A percentile compares a stretch with the other conserved stretches of the same genome.
Conservation (phyloP, 2,888 invertebrate species). For the Lasioglossum morio region DNA sequence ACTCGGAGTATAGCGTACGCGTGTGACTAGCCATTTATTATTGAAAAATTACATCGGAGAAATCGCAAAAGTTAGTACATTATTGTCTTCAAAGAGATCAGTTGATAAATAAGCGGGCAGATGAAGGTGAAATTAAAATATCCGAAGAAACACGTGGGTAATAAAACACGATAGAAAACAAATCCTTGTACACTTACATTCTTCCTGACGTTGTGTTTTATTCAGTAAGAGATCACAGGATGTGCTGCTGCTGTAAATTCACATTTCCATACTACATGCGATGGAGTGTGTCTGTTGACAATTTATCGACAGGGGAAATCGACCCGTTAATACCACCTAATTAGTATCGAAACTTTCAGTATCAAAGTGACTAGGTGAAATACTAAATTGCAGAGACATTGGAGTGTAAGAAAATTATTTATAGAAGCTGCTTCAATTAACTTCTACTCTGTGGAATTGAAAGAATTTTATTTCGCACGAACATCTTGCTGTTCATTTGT, state of each 20-base stretch:
- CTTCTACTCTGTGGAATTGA: neutral
- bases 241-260: slow-evolving; percentile 38
- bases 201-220: neutral
- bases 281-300: slow-evolving; percentile 10
- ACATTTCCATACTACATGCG: slow-evolving; percentile 24
- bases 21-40: neutral
- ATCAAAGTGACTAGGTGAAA: neutral
- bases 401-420: neutral
- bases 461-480: no score
- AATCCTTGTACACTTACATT: neutral
- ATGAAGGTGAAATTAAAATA: neutral
- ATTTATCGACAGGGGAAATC: slow-evolving; percentile 20
- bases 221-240: neutral
- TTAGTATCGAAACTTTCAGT: neutral
- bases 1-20: neutral
- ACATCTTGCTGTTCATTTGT: neutral
- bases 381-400: neutral
- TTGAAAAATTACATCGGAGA: neutral
- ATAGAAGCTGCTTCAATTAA: neutral
- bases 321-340: slow-evolving; percentile 25
- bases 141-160: neutral
- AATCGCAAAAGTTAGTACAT: neutral
- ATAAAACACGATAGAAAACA: neutral
- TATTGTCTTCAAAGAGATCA: neutral
- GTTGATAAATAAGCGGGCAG: neutral